Conservation (phyloP, 2,797 vertebrate genomes). For the Anas acuta region DNA sequence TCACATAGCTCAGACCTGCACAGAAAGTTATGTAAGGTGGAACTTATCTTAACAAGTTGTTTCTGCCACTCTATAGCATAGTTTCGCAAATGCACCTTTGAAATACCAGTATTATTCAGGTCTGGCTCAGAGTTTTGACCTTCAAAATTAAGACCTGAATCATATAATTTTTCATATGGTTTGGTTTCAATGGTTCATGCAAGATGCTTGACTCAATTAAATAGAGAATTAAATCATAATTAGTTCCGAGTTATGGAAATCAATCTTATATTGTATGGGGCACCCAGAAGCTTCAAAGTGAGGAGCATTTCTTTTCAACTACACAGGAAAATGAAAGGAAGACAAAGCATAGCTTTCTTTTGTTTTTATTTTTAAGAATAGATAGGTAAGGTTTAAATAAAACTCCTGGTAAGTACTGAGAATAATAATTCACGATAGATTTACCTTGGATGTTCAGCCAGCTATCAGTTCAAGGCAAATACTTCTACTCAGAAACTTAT, state of each 20-base stretch:
- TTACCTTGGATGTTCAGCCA: neutral
- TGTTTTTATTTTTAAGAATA: slow-evolving; percentile 13
- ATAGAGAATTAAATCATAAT: slow-evolving; percentile 68
- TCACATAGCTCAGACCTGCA: neutral
- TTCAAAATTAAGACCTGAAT: slow-evolving; percentile 54
- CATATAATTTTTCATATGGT: neutral
- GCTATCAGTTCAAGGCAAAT: neutral
- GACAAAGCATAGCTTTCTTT: neutral
- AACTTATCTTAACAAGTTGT: neutral
- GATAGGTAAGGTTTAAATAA: neutral
- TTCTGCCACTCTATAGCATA: neutral
- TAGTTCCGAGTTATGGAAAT: slow-evolving; percentile 46
- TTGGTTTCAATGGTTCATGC: slow-evolving; percentile 29
- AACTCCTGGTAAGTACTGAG: neutral
- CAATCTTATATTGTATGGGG: neutral
- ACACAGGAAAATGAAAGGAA: slow-evolving; percentile 5
- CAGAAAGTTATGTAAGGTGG: rapidly evolving
- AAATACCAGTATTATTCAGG: slow-evolving; percentile 24
- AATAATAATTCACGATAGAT: neutral
- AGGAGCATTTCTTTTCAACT: neutral
- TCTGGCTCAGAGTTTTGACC: slow-evolving; percentile 64
- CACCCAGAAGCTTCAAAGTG: neutral
- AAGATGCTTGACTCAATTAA: slow-evolving; percentile 66
- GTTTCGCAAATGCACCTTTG: neutral
- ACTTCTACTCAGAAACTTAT: neutral